Conservation (phyloP, 2,797 vertebrate genomes). For the Lacerta viridis region DNA sequence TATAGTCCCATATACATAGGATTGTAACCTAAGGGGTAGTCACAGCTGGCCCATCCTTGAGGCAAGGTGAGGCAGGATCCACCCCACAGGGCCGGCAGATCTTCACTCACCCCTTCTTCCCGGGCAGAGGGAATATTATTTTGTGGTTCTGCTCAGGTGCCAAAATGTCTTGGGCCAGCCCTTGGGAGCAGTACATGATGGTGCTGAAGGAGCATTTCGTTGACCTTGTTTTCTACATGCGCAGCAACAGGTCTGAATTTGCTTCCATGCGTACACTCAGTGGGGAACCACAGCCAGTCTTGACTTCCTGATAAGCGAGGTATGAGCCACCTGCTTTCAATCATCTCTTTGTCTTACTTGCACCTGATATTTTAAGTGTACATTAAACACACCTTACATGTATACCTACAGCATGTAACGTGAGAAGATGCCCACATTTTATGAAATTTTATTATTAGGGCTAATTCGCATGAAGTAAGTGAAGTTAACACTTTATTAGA, state of each 20-base stretch:
- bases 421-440: not conserved
- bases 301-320: not conserved
- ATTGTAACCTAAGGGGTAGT: not conserved
- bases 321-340: not conserved
- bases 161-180: too few species aligned
- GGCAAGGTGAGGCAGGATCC: too few species aligned
- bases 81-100: too few species aligned
- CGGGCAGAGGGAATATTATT: too few species aligned
- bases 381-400: too few species aligned
- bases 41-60: too few species aligned
- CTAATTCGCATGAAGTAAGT: not conserved
- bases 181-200: not conserved
- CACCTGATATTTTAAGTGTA: not conserved
- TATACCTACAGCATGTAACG: not conserved
- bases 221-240: not conserved
- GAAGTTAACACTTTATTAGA: too few species aligned
- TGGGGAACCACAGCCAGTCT: not conserved
- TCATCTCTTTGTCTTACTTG: not conserved
- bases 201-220: not conserved
- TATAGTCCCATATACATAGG: not conserved
- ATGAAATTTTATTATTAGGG: not conserved
- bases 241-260: too few species aligned
- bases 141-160: too few species aligned
- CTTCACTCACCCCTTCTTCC: too few species aligned
- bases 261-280: not conserved